A percentile compares a stretch with the other conserved stretches of the same genome.
Conservation (phyloP, 2,113 vertebrate species). For the Labrus mixtus region DNA sequence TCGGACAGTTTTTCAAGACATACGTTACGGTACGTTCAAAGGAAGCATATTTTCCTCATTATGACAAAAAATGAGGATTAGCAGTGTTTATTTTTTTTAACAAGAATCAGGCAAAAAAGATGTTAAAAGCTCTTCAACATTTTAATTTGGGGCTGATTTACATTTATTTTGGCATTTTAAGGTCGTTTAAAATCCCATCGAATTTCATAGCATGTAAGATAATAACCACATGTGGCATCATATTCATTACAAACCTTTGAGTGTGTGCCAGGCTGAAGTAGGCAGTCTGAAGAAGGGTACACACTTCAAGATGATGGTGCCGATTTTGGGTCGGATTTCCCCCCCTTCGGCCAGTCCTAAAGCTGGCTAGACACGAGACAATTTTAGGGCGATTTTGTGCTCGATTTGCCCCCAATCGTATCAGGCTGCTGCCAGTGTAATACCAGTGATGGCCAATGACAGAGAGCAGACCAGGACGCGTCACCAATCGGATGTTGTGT, state of each 20-base stretch:
- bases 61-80: background rate
- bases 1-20: conserved; percentile 13
- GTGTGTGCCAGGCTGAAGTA: too few species aligned
- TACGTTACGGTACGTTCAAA: conserved; percentile 1
- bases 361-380: too few species aligned
- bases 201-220: background rate
- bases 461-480: too few species aligned
- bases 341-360: too few species aligned
- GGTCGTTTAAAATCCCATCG: background rate
- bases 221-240: background rate
- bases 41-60: conserved; percentile 20
- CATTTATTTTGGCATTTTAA: background rate
- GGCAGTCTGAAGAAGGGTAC: background rate
- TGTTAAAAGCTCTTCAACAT: background rate
- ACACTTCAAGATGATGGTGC: too few species aligned
- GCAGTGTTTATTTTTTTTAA: conserved; percentile 29
- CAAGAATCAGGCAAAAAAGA: background rate
- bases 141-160: background rate
- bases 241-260: background rate
- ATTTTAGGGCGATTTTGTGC: too few species aligned
- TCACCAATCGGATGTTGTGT: too few species aligned
- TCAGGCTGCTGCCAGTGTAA: too few species aligned
- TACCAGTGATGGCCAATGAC: too few species aligned
- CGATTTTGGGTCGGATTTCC: too few species aligned
- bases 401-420: too few species aligned